Evolutionary conservation across 2,113 vertebrate genomes (phyloP), one percentile per base, ranked within the genome.

Genomic region (Megaleporinus macrocephalus): DNA sequence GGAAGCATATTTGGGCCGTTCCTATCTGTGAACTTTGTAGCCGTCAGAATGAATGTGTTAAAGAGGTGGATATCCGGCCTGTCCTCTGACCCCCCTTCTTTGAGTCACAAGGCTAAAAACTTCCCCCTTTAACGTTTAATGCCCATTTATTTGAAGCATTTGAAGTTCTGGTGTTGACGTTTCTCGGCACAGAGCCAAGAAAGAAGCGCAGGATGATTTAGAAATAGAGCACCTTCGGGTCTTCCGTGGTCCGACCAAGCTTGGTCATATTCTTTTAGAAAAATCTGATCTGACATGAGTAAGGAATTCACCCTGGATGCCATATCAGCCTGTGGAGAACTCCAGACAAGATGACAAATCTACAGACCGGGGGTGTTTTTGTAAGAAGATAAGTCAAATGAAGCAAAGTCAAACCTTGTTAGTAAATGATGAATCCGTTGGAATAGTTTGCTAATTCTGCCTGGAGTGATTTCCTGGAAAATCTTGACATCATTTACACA

Each of bases 401-500:
- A 85, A 85, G 80, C 61, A 62, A 76, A 18, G 76, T 82, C 76
- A 81, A 78, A 73, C 59, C 70, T 79, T 24, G 55, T 84, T 84
- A 84, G 71, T 82, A 73, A 86, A 82, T 84, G 71, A 86, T 84
- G 70, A 84, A 86, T 84, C 85, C 79, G 22, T 59, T 61, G 15
- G 73, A 82, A 72, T 76, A 80, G 79, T 77, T 65, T 5, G 65
- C 63, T 82, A 78, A 79, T 81, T 78, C 76, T 36, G 69, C 49
- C 63, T 51, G 15, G 65, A 79, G 72, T 36, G 47, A 75, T 84
- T 79, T 87, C 80, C 83, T 84, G 79, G 79, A 86, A 83, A 72
- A 70, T 73, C 85, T 74, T 62, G 70, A 77, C 61, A 80, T 76
- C 78, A 83, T 86, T 81, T 77, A 82, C 62, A 78, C 83, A 85